Percentiles rank a stretch among this genome's conserved stretches.
Conservation (phyloP, 2,797 vertebrate species). For the Enteromius afrohamiltoni region DNA sequence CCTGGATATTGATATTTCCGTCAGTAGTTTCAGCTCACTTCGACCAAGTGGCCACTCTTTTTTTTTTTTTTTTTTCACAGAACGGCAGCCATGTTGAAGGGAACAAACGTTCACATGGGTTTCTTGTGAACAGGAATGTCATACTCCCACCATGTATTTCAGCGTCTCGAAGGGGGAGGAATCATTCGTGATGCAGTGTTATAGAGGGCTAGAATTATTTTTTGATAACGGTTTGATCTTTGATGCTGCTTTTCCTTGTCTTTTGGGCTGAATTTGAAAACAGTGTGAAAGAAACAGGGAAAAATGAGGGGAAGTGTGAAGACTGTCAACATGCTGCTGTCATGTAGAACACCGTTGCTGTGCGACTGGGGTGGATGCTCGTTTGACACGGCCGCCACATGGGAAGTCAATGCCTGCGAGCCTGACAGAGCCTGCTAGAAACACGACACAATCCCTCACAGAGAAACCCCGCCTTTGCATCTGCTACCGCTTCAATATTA, state of each 20-base stretch:
- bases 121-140: conserved; percentile 27
- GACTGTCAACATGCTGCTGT: conserved; percentile 51
- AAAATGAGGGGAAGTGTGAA: conserved; percentile 31
- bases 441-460: conserved; percentile 40
- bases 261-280: conserved; percentile 35
- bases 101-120: conserved; percentile 71
- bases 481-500: conserved; percentile 34
- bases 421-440: conserved; percentile 49
- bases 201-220: conserved; percentile 42
- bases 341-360: conserved; percentile 54
- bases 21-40: conserved; percentile 39
- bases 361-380: conserved; percentile 30
- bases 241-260: conserved; percentile 36
- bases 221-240: conserved; percentile 39
- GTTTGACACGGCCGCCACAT: conserved; percentile 43
- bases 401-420: conserved; percentile 21
- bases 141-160: conserved; percentile 11
- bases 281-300: conserved; percentile 6
- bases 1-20: conserved; percentile 59
- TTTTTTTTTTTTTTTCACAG: conserved; percentile 37
- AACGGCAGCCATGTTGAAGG: conserved; percentile 65
- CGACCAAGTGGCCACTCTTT: conserved; percentile 33
- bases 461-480: conserved; percentile 27
- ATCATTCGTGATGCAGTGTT: conserved; percentile 18
- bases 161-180: conserved; percentile 1